Conservation (phyloP, 2,797 vertebrate species). For the Ctenosaura bakeri region DNA sequence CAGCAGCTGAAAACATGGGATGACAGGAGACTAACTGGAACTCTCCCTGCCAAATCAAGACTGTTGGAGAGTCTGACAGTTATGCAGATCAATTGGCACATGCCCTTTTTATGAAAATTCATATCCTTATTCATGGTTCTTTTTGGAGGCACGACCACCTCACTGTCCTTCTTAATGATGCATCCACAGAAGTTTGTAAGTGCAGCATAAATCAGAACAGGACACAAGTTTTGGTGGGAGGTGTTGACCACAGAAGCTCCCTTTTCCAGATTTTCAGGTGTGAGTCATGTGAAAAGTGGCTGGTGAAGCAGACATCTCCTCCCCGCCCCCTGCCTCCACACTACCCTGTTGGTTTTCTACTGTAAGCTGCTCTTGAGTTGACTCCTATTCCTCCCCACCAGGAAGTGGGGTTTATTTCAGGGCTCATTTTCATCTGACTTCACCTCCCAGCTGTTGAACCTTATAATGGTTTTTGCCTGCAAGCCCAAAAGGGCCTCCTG, state of each 20-base stretch:
- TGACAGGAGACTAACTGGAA: neutral
- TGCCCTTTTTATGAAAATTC: neutral
- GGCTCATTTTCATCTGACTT: constrained; percentile 50
- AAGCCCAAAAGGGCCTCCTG: constrained; percentile 38
- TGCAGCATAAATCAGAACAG: neutral
- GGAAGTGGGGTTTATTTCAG: constrained; percentile 53
- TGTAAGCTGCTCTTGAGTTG: neutral
- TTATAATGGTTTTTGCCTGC: constrained; percentile 45
- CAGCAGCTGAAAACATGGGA: too few relatives aligned
- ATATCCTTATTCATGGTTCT: neutral
- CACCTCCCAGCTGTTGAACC: constrained; percentile 50
- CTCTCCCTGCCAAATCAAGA: neutral
- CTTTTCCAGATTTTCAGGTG: constrained; percentile 26
- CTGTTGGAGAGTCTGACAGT: neutral
- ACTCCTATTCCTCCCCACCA: constrained; percentile 33
- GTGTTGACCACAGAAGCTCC: neutral
- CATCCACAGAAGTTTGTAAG: neutral
- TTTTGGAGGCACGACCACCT: neutral
- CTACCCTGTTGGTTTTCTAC: neutral
- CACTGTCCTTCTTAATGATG: neutral
- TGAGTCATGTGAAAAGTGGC: constrained; percentile 10
- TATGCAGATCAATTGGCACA: too few relatives aligned
- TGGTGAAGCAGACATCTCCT: neutral
- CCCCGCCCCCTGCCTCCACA: neutral
- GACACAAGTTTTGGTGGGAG: neutral